Conservation (phyloP, 1,140 invertebrate genomes). For the Temnothorax longispinosus region DNA sequence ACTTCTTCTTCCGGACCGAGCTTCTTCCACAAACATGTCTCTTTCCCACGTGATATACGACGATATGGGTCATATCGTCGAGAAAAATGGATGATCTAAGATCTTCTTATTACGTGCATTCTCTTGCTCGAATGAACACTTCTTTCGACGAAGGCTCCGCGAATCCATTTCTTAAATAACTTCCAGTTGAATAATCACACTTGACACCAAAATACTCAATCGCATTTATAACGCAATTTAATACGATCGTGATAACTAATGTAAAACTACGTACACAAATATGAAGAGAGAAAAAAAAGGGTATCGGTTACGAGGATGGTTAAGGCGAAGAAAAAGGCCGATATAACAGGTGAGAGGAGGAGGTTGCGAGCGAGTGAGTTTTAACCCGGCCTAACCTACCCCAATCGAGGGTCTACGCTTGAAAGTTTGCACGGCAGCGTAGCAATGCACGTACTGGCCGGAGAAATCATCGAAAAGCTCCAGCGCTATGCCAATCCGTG, state of each 20-base stretch:
- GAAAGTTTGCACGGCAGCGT: slow-evolving; percentile 71
- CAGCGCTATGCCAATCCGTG: slow-evolving; percentile 66
- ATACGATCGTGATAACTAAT: background rate
- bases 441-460: slow-evolving; percentile 63
- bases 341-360: slow-evolving; percentile 48
- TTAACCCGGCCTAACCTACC: slow-evolving; percentile 81
- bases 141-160: background rate
- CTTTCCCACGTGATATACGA: slow-evolving; percentile 30
- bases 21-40: slow-evolving; percentile 5
- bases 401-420: slow-evolving; percentile 79
- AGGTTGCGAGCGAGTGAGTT: slow-evolving; percentile 65
- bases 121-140: background rate
- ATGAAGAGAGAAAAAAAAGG: background rate
- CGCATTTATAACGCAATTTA: background rate
- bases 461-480: slow-evolving; percentile 83
- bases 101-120: background rate
- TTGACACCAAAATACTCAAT: background rate
- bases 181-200: slow-evolving; percentile 12
- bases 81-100: background rate
- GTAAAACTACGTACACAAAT: background rate
- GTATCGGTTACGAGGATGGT: background rate
- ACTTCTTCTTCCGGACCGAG: slow-evolving; percentile 45
- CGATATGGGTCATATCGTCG: background rate
- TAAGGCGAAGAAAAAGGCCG: slow-evolving; percentile 15
- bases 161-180: background rate